Percentiles rank a stretch among this genome's conserved stretches.
phyloP scores from a whole-genome alignment of 2,797 vertebrate species.

The Tarsius wallacei region DNA sequence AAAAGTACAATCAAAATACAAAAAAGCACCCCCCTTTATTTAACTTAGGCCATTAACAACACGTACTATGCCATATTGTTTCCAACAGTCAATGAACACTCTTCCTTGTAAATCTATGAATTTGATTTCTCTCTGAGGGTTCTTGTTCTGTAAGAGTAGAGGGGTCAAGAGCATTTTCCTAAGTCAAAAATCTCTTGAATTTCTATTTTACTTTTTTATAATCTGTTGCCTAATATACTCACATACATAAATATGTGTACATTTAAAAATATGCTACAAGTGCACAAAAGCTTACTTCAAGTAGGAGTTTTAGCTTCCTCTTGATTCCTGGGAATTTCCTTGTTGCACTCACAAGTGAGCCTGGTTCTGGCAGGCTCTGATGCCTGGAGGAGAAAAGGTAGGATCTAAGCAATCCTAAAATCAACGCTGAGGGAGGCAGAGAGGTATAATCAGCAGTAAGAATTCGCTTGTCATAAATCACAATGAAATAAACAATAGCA shows the following conservation, averaged over 20 bases:
- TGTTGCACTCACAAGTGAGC: not conserved
- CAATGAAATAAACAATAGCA: conserved; percentile 51
- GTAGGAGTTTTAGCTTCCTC: not conserved
- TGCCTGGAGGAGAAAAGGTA: not conserved
- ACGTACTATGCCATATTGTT: not conserved
- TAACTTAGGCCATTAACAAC: not conserved
- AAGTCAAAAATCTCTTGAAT: not conserved
- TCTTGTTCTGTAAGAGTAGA: not conserved
- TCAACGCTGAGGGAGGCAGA: not conserved
- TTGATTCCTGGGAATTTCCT: conserved; percentile 61
- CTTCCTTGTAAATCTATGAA: not conserved
- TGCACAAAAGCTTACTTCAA: not conserved
- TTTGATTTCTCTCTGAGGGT: not conserved
- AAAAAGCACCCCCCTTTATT: not conserved
- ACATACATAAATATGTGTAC: not conserved
- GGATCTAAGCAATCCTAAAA: not conserved
- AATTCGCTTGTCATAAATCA: conserved; percentile 72
- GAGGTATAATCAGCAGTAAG: conserved; percentile 41
- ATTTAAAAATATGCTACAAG: not conserved
- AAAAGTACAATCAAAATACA: not conserved
- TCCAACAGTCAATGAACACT: not conserved
- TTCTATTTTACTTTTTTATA: not conserved
- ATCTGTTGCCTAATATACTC: not conserved
- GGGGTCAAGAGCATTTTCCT: not conserved
- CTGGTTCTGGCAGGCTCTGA: conserved; percentile 3